Base-by-base conservation (phyloP, 1,140 invertebrate species). In the Lordiphosa collinella region DNA sequence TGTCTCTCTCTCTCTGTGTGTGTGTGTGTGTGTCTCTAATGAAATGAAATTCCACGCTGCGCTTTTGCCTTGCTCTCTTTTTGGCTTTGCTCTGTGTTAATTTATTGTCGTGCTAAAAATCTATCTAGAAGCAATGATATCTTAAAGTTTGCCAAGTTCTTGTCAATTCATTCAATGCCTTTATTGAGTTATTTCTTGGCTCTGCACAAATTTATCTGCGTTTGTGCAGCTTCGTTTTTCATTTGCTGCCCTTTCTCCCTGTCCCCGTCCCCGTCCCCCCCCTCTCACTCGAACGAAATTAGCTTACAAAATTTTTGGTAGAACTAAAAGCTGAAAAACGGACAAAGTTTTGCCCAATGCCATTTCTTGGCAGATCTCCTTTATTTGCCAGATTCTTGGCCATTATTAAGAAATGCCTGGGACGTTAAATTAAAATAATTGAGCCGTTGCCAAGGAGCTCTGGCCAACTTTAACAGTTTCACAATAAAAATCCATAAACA, bases 131-230 rank as follows among this genome's bases (percentile, higher is more conserved):
- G 61, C 67, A 65, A 59, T 68, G 69, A 50, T 74, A 61, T 63
- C 40, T 71, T 67, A 46, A 64, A 76, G 66, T 84, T 76, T 78
- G 67, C 78, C 78, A 84, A 84, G 47, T 69, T 58, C 70, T 82
- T 80, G 76, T 82, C 76, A 65, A 65, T 75, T 72, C 58, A 71
- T 60, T 53, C 55, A 57, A 49, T 80, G 58, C 37, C 53, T 69
- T 74, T 70, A 74, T 80, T 74, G 69, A 80, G 70, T 66, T 70
- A 80, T 80, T 80, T 55, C 57, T 66, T 57, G 54, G 61, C 75
- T 52, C 44, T 41, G 54, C 46, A 36, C 12, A 51, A 59, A 62
- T 67, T 62, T 80, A 66, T 75, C 47, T 62, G 41, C 22, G 51
- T 25, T 68, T 32, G 35, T 59, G 41, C 57, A 78, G 52, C 54